Base-by-base conservation (phyloP, 1,140 invertebrate genomes). In the Frieseomelitta varia region DNA sequence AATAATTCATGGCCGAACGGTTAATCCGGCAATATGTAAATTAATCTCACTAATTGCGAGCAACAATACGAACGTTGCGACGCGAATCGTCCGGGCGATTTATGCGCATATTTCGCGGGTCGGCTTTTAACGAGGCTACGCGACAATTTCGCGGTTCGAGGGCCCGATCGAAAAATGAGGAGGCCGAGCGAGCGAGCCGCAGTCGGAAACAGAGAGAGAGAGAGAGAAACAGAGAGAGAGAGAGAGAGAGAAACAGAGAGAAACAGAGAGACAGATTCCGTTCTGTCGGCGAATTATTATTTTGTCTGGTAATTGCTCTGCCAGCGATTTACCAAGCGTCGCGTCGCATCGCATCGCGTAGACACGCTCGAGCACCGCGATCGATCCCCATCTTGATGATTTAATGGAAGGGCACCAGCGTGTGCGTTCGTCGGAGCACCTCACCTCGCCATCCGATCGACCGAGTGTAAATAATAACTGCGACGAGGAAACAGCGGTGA, bases 21-120 rank as follows among this genome's bases (percentile, higher is more conserved):
- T 92, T 92, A 93, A 93, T 93, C 91, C 92, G 78, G 87, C 87
- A 88, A 90, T 92, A 93, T 93, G 92, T 91, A 92, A 92, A 91
- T 90, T 91, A 88, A 91, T 90, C 87, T 80, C 91, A 88, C 91
- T 93, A 93, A 93, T 93, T 93, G 91, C 91, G 85, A 91, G 77
- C 88, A 87, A 92, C 92, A 93, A 92, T 93, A 93, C 91, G 81
- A 87, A 74, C 73, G 69, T 84, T 87, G 78, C 75, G 56, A 61
- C 74, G 68, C 81, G 81, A 80, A 80, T 86, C 74, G 79, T 69
- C 47, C 39, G 68, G 55, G 14, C 81, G 87, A 89, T 90, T 90
- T 90, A 89, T 90, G 82, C 81, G 81, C 74, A 90, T 90, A 89
- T 90, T 90, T 86, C 58, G 61, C 63, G 67, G 63, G 53, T 80